Conservation (phyloP, 1,140 invertebrate species). For the Eufriesea mexicana region DNA sequence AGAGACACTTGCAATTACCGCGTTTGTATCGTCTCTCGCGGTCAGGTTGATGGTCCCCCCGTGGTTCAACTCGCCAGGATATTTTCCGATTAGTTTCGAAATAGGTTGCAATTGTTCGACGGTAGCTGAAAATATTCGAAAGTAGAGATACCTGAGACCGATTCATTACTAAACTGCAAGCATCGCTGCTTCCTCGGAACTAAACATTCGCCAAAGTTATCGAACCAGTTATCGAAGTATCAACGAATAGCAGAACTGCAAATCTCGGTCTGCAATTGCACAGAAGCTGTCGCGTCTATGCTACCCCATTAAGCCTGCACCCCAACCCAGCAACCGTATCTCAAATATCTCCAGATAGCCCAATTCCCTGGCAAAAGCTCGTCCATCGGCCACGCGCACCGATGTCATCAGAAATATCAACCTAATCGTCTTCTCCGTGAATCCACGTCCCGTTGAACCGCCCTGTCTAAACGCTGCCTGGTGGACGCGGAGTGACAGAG, state of each 20-base stretch:
- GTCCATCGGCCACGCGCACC: not conserved
- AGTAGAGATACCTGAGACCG: too few relatives aligned
- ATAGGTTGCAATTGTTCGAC: too few relatives aligned
- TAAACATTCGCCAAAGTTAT: too few relatives aligned
- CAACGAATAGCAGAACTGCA: too few relatives aligned
- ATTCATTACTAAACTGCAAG: too few relatives aligned
- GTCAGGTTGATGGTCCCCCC: too few relatives aligned
- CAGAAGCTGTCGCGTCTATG: not conserved
- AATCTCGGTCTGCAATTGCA: not conserved
- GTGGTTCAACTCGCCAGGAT: too few relatives aligned
- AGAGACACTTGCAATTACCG: not conserved
- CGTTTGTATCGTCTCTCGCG: not conserved
- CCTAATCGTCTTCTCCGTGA: not conserved
- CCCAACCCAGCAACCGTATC: not conserved
- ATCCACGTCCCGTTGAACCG: not conserved
- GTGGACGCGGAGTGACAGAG: not conserved
- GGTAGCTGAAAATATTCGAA: too few relatives aligned
- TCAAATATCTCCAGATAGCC: not conserved
- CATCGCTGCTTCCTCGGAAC: too few relatives aligned
- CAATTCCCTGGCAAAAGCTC: not conserved
- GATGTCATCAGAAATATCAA: constrained; percentile 8
- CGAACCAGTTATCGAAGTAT: too few relatives aligned
- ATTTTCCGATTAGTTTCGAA: too few relatives aligned
- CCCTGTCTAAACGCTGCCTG: not conserved
- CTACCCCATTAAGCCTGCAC: not conserved